These are phyloP conservation scores for Hypothenemus hampei DNA, from an alignment of 1,140 invertebrate species.

Conservation along the genomic window DNA sequence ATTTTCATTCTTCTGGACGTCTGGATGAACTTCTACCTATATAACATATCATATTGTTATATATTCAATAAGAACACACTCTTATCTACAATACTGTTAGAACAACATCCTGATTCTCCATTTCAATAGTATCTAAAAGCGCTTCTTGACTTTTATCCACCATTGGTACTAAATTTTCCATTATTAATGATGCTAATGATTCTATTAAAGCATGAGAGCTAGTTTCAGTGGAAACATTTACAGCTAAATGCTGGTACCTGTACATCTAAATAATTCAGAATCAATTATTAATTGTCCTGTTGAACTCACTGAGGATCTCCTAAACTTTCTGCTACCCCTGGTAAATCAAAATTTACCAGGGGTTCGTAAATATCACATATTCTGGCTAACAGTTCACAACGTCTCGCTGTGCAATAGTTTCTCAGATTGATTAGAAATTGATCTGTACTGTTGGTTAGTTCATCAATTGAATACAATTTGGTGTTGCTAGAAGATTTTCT, in stretches of 20 bases:
- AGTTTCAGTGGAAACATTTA: background rate
- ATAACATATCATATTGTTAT: background rate
- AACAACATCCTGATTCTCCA: too few species aligned
- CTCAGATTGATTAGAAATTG: conserved; percentile 6
- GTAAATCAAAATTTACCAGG: conserved; percentile 1
- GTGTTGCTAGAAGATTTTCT: background rate
- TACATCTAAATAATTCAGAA: background rate
- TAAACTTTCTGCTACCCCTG: background rate
- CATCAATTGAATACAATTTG: conserved; percentile 1
- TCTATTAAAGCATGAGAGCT: background rate
- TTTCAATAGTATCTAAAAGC: background rate
- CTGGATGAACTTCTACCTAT: background rate
- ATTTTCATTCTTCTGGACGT: background rate
- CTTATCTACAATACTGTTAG: background rate
- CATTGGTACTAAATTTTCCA: background rate
- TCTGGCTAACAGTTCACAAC: conserved; percentile 13
- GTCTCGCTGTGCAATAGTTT: conserved; percentile 4
- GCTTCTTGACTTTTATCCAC: background rate
- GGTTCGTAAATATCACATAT: conserved; percentile 25
- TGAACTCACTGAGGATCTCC: conserved; percentile 6
- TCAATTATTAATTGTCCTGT: background rate
- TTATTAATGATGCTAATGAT: background rate
- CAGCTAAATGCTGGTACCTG: background rate
- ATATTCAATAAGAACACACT: background rate
- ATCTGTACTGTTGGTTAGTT: conserved; percentile 8